Conservation (phyloP, 2,113 vertebrate species). For the Penelope pileata region DNA sequence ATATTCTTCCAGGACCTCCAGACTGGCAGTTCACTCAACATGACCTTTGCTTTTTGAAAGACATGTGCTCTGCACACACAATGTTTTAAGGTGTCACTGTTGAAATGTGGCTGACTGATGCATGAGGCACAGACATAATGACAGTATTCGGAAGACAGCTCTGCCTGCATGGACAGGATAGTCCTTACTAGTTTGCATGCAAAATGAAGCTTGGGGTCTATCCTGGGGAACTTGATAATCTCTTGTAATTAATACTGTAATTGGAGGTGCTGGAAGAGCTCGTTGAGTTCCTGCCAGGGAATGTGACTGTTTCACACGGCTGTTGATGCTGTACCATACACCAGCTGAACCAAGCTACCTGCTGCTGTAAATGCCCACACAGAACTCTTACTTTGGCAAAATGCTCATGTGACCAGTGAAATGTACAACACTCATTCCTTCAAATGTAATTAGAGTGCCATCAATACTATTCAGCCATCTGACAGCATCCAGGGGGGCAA, state of each 20-base stretch:
- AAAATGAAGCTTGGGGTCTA: not conserved
- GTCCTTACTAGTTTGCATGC: not conserved
- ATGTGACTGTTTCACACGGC: constrained; percentile 10
- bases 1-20: not conserved
- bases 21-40: not conserved
- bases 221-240: constrained; percentile 13
- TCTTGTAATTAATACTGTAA: constrained; percentile 47
- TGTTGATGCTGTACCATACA: not conserved
- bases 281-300: constrained; percentile 40
- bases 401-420: not conserved
- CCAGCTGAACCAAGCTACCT: not conserved
- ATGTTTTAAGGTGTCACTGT: not conserved
- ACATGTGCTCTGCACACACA: not conserved
- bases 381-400: not conserved
- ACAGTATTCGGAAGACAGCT: not conserved
- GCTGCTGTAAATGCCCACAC: not conserved
- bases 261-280: constrained; percentile 37
- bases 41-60: not conserved
- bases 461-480: not conserved
- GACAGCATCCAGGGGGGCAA: not conserved
- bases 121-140: not conserved
- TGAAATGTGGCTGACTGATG: not conserved
- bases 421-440: not conserved
- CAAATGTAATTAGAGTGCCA: accelerated
- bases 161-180: not conserved